These are phyloP conservation scores for Acleris emargana DNA, from an alignment of 2,888 invertebrate genomes.

Conservation along the genomic window DNA sequence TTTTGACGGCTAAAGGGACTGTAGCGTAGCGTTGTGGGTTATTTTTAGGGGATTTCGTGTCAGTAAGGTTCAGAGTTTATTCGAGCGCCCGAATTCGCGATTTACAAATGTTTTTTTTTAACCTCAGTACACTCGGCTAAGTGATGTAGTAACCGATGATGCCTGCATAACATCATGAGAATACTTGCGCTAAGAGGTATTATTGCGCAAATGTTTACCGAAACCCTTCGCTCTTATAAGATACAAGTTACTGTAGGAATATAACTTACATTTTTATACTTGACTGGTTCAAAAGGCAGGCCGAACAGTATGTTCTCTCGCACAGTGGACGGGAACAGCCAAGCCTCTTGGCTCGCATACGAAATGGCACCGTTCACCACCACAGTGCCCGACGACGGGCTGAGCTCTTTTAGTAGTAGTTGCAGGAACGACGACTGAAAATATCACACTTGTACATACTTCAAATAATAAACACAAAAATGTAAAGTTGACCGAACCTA, in stretches of 20 bases:
- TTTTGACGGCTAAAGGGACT: no score
- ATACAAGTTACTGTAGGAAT: no score
- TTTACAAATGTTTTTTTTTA: no score
- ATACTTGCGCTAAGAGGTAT: no score
- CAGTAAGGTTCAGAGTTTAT: no score
- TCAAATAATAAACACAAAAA: background rate
- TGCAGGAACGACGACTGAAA: conserved; percentile 85
- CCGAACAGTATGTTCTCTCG: conserved; percentile 95
- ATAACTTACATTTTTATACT: conserved; percentile 76
- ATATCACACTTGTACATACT: conserved; percentile 42
- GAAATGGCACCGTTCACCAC: conserved; percentile 85
- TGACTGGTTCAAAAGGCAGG: conserved; percentile 82
- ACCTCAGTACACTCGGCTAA: no score
- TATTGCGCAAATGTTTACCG: no score
- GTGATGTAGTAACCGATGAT: no score
- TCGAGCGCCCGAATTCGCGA: no score
- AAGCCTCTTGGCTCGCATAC: conserved; percentile 93
- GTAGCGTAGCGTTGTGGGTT: no score
- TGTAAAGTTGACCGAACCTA: background rate
- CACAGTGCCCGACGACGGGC: conserved; percentile 84
- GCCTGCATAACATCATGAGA: no score
- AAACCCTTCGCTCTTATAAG: background rate
- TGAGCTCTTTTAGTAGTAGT: conserved; percentile 89
- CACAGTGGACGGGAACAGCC: conserved; percentile 91
- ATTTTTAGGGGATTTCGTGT: no score